Conservation (phyloP, 2,797 vertebrate genomes). For the Sardinella longiceps region DNA sequence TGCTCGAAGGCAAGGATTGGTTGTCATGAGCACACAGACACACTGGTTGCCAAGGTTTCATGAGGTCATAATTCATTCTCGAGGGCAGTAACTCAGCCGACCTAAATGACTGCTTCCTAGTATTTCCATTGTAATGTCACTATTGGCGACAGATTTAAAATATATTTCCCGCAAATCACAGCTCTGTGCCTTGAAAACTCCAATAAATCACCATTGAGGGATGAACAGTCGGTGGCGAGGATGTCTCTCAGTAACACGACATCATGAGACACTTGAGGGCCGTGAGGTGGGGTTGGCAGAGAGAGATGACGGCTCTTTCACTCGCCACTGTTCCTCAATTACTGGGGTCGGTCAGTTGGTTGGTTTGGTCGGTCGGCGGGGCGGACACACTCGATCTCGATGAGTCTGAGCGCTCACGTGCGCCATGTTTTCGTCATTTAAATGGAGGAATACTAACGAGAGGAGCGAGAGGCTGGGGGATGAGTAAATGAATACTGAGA, state of each 20-base stretch:
- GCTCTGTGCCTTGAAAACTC: not conserved
- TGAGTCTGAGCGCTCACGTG: not conserved
- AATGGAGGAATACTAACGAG: slow-evolving; percentile 6
- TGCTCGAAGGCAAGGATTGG: not conserved
- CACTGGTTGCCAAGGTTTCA: not conserved
- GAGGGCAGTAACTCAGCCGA: not conserved
- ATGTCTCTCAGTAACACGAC: not conserved
- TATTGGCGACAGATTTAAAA: not conserved
- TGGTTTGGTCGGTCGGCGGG: not conserved
- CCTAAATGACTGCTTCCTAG: not conserved
- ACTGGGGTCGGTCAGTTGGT: not conserved
- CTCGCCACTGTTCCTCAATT: not conserved
- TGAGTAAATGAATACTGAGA: slow-evolving; percentile 4
- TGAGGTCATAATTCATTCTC: not conserved
- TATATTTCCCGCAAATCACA: not conserved
- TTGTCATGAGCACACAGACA: not conserved
- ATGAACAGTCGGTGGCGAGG: not conserved
- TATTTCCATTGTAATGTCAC: not conserved
- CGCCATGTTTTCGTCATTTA: not conserved
- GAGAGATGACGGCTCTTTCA: not conserved
- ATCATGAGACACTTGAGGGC: not conserved
- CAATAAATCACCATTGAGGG: not conserved
- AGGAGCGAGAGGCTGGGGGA: not conserved
- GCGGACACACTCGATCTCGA: not conserved
- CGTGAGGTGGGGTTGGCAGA: not conserved